Base-by-base conservation (phyloP, 2,797 vertebrate genomes). In the Cyclura pinguis region DNA sequence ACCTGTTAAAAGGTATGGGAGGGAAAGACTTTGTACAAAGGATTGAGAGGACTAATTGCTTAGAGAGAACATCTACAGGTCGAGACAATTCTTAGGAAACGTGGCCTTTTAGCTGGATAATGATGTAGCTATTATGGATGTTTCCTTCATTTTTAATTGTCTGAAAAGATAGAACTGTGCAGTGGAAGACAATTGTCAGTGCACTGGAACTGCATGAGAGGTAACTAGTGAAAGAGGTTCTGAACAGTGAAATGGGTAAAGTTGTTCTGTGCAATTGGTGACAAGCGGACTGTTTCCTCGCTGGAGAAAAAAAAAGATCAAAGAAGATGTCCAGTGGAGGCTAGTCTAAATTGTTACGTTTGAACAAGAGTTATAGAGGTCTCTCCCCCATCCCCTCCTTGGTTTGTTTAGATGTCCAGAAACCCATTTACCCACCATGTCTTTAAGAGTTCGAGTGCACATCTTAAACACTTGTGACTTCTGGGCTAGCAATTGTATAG, bases 11-110 rank as follows among this genome's bases (percentile, higher is more conserved):
- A 78, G n/a, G 20, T 47, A 38, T 4, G 27, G 50, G 10, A 6
- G 29, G 1, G 50, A 2, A 62, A 77, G 18, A 96, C 82, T 95
- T 92, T 92, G 90, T 93, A 92, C 93, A 96, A 93, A 96, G 94
- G 90, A 92, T 91, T 92, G 88, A 93, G 74, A 90, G 27, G 76
- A n/a, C 83, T 97, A 97, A 96, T 93, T 93, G 74, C 93, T 96
- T 95, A 87, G 72, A 92, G 94, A 91, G 59, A 38, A 92, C 89
- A 95, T 92, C 83, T 93, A 83, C 89, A 91, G 29, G 72, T 94
- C 82, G 91, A 69, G 93, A 78, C 83, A 94, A 92, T 93, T 73
- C 90, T 69, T 6, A 29, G 93, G 88, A 93, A 96, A 94, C 84
- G 42, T 91, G 94, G 92, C 89, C 94, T 93, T 94, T 92, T 92